Evolutionary conservation across 2,888 invertebrate species (phyloP).

Genomic region (Clivina fossor): DNA sequence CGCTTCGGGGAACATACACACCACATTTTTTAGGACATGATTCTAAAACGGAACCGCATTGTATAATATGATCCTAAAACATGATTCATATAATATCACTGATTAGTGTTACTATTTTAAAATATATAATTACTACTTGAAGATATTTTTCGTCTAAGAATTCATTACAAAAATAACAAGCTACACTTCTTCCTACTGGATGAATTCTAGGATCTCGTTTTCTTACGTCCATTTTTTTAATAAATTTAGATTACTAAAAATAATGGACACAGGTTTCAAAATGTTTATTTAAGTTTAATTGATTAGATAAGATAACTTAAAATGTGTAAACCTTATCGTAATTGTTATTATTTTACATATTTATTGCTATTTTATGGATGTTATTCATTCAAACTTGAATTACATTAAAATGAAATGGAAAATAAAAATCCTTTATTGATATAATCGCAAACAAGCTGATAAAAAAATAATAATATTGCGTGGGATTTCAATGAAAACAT

Average conservation of each 20-base stretch:
- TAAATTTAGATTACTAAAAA: no score
- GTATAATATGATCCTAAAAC: constrained; percentile 65
- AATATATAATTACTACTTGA: constrained; percentile 55
- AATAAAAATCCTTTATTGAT: no score
- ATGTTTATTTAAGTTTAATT: not conserved
- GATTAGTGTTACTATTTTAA: constrained; percentile 1
- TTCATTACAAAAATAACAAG: constrained; percentile 69
- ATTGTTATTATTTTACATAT: no score
- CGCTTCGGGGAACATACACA: constrained; percentile 67
- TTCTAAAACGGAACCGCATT: constrained; percentile 72
- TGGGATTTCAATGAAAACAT: no score
- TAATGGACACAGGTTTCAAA: constrained; percentile 1
- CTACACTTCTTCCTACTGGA: constrained; percentile 29
- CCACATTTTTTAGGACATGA: constrained; percentile 71
- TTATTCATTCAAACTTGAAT: no score
- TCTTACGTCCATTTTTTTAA: constrained; percentile 13
- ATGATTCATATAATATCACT: constrained; percentile 7
- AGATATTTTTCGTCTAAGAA: constrained; percentile 65
- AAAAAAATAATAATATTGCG: no score
- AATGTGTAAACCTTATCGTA: no score
- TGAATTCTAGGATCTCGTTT: constrained; percentile 21
- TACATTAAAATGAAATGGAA: no score
- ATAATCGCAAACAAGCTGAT: no score
- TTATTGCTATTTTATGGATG: no score
- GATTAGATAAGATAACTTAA: constrained; percentile 21